Conservation (phyloP, 2,888 invertebrate species). For the Rhamnusium bicolor region DNA sequence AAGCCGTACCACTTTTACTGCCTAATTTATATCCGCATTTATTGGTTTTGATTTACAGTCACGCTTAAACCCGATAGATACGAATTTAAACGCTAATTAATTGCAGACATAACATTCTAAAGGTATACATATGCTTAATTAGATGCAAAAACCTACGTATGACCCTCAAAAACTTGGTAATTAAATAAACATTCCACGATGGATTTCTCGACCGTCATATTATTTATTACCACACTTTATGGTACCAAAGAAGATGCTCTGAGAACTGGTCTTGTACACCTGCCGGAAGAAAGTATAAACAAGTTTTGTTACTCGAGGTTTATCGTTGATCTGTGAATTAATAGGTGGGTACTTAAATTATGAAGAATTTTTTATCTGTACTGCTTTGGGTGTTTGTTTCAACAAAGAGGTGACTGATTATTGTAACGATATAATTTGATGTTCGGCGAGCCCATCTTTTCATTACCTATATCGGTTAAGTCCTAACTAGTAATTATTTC, state of each 20-base stretch:
- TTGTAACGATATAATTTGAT: not conserved
- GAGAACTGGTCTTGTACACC: not conserved
- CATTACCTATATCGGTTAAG: not conserved
- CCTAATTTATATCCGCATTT: not conserved
- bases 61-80: not conserved
- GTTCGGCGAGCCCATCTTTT: not conserved
- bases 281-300: not conserved
- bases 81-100: not conserved
- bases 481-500: too few relatives aligned
- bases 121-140: not conserved
- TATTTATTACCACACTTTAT: not conserved
- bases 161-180: not conserved
- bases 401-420: not conserved
- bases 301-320: not conserved
- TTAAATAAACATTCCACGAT: not conserved
- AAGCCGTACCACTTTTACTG: not conserved
- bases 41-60: not conserved
- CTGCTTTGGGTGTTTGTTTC: not conserved
- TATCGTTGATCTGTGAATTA: not conserved
- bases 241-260: too few relatives aligned
- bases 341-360: constrained; percentile 10
- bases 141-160: not conserved
- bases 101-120: not conserved
- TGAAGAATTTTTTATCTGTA: not conserved
- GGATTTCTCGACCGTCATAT: not conserved